Base-by-base conservation (phyloP, 1,140 invertebrate species). In the Microplitis demolitor region DNA sequence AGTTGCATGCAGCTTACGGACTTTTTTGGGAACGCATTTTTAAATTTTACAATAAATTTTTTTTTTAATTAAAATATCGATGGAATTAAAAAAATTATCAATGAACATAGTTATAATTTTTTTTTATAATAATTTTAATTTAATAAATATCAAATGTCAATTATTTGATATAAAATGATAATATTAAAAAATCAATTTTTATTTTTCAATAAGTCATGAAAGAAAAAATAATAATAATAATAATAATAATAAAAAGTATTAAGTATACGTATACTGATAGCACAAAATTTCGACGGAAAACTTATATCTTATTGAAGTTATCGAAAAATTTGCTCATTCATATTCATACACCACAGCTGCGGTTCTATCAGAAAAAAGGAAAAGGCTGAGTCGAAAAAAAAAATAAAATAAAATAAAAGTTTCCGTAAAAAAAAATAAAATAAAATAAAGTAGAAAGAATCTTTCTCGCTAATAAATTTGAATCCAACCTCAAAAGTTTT, bases 261-360 rank as follows among this genome's bases (percentile, higher is more conserved):
- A 45, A 45, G 39, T 45, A 45, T 11, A 45, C 39, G 53, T 66
- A 33, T 66, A 53, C 50, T 14, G 50, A 66, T 53, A 33, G 8
- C 50, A 33, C 39, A 33, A 35, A 68, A 68, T 68, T 68, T 53
- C 56, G 37, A 34, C 4, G 33, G 31, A 68, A 56, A 56, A 56
- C 16, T 68, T 45, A 45, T 56, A 68, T 68, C 53, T 53, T 53
- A 34, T 68, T 37, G 66, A 56, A 53, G 50, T 68, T 68, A 53
- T 53, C 50, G 56, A 33, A 34, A 34, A 53, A 53, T 14, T 56
- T 56, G 53, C 66, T 68, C 66, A 68, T 68, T 68, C 66, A 68
- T 68, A 68, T 68, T 68, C 66, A 68, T 68, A 68, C 53, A 35
- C 66, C 56, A 56, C 66, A 68, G 66, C 66, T 68, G 66, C 56